Percentiles rank a stretch among this genome's conserved stretches.
Conservation (phyloP, 2,888 invertebrate genomes). For the Ophraella communa region DNA sequence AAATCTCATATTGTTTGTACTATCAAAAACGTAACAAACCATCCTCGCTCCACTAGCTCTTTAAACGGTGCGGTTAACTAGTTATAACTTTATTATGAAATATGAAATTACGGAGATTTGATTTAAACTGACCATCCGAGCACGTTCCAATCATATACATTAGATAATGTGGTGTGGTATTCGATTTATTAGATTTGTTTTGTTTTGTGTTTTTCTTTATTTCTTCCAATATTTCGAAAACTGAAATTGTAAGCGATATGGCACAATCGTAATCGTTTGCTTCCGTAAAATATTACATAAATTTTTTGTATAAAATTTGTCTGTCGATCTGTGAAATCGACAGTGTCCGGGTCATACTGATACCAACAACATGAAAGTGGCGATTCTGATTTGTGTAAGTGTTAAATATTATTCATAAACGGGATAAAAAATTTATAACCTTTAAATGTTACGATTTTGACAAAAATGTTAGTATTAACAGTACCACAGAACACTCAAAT, state of each 20-base stretch:
- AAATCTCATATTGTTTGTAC: neutral
- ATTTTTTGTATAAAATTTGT: constrained; percentile 25
- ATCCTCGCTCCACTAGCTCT: neutral
- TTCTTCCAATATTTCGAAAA: constrained; percentile 29
- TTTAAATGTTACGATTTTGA: no score
- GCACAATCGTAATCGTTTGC: constrained; percentile 10
- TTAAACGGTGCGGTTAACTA: constrained; percentile 10
- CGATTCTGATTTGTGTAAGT: constrained; percentile 22
- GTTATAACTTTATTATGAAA: constrained; percentile 8
- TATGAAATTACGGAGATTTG: constrained; percentile 16
- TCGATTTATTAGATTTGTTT: neutral
- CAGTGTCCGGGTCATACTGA: constrained; percentile 15
- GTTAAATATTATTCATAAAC: no score
- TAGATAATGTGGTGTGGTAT: constrained; percentile 25
- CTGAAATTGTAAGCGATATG: constrained; percentile 9
- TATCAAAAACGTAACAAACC: neutral
- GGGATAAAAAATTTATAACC: no score
- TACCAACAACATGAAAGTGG: constrained; percentile 27
- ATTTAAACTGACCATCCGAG: constrained; percentile 12
- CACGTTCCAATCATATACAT: constrained; percentile 27
- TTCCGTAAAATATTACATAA: constrained; percentile 35
- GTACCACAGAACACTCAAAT: no score
- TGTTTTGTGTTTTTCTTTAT: neutral
- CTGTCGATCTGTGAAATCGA: neutral
- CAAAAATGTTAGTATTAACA: no score